Conservation (phyloP, 2,888 invertebrate genomes). For the Autographa gamma region DNA sequence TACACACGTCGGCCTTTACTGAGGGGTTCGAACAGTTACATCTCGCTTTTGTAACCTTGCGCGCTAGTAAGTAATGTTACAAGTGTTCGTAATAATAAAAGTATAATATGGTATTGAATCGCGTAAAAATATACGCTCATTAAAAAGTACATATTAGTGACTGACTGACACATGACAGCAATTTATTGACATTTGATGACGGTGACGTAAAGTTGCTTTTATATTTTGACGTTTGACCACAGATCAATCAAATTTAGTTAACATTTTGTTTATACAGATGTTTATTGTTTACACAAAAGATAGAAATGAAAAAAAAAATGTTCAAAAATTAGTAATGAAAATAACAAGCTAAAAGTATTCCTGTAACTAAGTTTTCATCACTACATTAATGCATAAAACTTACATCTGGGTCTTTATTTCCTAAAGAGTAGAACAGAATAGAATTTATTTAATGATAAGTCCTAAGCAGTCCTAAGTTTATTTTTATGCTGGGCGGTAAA, state of each 20-base stretch:
- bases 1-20: slow-evolving; percentile 15
- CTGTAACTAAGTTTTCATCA: too few relatives aligned
- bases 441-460: too few relatives aligned
- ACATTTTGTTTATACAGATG: not conserved
- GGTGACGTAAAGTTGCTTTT: slow-evolving; percentile 3
- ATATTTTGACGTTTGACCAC: slow-evolving; percentile 1
- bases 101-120: slow-evolving; percentile 37
- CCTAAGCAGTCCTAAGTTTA: too few relatives aligned
- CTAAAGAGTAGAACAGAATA: too few relatives aligned
- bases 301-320: too few relatives aligned
- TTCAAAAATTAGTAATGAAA: too few relatives aligned
- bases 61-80: slow-evolving; percentile 35
- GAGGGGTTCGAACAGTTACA: slow-evolving; percentile 22
- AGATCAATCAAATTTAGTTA: not conserved
- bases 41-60: slow-evolving; percentile 51
- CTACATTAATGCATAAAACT: too few relatives aligned
- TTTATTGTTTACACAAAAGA: not conserved
- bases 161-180: slow-evolving; percentile 23
- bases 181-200: not conserved
- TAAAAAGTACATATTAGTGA: slow-evolving; percentile 6
- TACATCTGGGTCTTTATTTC: too few relatives aligned
- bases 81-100: slow-evolving; percentile 35
- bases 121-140: slow-evolving; percentile 22
- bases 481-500: too few relatives aligned
- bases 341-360: too few relatives aligned